Evolutionary conservation across 2,113 vertebrate species (phyloP).

Genomic region (Antechinus flavipes): DNA sequence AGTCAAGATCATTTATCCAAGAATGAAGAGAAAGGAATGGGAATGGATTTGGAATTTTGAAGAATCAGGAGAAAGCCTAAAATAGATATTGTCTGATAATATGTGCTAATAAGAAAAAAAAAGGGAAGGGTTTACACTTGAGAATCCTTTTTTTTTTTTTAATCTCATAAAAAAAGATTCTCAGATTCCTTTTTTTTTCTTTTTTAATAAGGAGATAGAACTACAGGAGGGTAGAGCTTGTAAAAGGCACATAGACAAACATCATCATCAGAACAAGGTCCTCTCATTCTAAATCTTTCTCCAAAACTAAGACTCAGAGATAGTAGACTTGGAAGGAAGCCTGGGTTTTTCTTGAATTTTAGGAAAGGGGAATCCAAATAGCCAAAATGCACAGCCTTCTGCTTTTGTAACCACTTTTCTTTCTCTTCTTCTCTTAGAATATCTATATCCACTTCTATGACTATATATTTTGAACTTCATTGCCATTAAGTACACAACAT

Average conservation of each 20-base stretch:
- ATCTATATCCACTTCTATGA: not conserved
- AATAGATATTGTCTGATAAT: not conserved
- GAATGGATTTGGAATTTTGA: not conserved
- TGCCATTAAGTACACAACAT: not conserved
- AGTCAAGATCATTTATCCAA: not conserved
- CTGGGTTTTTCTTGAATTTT: not conserved
- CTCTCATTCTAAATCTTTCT: not conserved
- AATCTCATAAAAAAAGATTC: not conserved
- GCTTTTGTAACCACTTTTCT: not conserved
- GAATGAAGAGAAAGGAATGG: not conserved
- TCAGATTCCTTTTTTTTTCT: not conserved
- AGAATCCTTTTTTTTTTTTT: too few species aligned
- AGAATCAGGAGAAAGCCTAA: not conserved
- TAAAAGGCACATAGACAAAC: not conserved
- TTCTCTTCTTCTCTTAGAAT: not conserved
- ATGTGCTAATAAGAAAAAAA: not conserved
- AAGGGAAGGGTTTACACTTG: not conserved
- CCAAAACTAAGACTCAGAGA: not conserved
- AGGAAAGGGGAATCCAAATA: not conserved
- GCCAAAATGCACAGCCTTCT: not conserved
- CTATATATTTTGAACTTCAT: not conserved
- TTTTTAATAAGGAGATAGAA: not conserved
- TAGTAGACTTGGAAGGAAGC: not conserved
- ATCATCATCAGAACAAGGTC: not conserved
- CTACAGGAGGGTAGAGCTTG: not conserved